Percentiles rank a stretch among this genome's conserved stretches.
Evolutionary conservation across 2,888 invertebrate genomes (phyloP).

Genomic region (Nephrocerus scutellatus): DNA sequence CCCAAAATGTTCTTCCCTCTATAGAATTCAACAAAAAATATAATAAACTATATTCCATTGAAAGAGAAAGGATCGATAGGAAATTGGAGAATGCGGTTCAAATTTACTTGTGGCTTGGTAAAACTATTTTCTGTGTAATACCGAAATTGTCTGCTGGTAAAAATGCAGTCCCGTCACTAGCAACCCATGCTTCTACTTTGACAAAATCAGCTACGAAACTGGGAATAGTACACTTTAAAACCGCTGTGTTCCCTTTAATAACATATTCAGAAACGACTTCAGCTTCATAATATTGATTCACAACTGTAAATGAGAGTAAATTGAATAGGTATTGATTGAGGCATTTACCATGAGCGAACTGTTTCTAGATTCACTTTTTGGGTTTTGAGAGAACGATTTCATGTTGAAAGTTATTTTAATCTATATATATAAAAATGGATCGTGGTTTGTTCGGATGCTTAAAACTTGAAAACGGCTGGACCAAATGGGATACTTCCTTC

Average conservation of each 20-base stretch:
- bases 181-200: conserved; percentile 75
- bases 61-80: conserved; percentile 1
- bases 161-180: conserved; percentile 62
- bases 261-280: conserved; percentile 87
- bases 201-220: conserved; percentile 89
- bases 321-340: too few relatives aligned
- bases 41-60: conserved; percentile 4
- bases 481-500: too few relatives aligned
- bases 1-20: too few relatives aligned
- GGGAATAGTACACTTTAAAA: conserved; percentile 82
- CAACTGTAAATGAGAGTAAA: conserved; percentile 64
- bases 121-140: conserved; percentile 45
- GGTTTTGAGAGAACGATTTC: too few relatives aligned
- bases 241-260: conserved; percentile 79
- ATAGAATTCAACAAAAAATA: conserved; percentile 7
- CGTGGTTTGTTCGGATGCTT: too few relatives aligned
- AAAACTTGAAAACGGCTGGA: too few relatives aligned
- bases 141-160: conserved; percentile 66
- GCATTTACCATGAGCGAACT: too few relatives aligned
- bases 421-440: too few relatives aligned
- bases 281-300: conserved; percentile 81
- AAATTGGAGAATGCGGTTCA: neutral
- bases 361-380: too few relatives aligned
- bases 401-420: too few relatives aligned
- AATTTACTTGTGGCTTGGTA: conserved; percentile 1